Evolutionary conservation across 1,140 invertebrate species (phyloP).

Genomic region (Aphaenogaster ashmeadi): DNA sequence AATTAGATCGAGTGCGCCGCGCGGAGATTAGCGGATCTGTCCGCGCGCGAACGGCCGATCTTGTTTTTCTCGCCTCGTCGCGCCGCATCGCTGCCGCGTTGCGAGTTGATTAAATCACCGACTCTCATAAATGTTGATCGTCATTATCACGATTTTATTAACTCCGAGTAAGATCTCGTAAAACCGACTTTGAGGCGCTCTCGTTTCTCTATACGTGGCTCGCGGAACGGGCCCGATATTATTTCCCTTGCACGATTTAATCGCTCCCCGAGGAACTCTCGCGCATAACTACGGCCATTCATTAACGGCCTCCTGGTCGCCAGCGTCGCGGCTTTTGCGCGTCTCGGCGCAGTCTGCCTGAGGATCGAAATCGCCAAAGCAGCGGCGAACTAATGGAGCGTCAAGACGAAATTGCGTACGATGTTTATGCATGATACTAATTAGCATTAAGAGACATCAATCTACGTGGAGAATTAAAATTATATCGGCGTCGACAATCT

Average conservation of each 20-base stretch:
- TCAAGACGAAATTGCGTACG: neutral
- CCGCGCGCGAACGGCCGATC: constrained; percentile 12
- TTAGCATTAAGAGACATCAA: neutral
- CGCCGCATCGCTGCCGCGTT: neutral
- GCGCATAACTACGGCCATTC: constrained; percentile 13
- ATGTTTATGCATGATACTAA: constrained; percentile 5
- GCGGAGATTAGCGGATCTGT: constrained; percentile 34
- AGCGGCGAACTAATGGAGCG: neutral
- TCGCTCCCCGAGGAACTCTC: neutral
- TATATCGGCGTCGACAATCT: neutral
- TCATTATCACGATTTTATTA: constrained; percentile 52
- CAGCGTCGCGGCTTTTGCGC: neutral
- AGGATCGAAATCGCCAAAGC: neutral
- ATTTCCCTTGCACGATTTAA: constrained; percentile 37
- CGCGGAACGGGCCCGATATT: neutral
- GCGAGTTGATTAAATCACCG: constrained; percentile 52
- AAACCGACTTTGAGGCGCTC: constrained; percentile 23
- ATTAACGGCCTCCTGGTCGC: constrained; percentile 20
- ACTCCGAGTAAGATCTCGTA: constrained; percentile 37
- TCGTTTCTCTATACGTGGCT: constrained; percentile 1
- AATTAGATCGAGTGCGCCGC: constrained; percentile 32
- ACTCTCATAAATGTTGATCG: constrained; percentile 45
- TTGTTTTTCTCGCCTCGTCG: constrained; percentile 21
- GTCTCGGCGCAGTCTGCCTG: neutral
- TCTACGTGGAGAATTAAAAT: neutral